Percentiles rank a stretch among this genome's conserved stretches.
phyloP scores from a whole-genome alignment of 2,797 vertebrate species.

The Sebastes jordani region DNA sequence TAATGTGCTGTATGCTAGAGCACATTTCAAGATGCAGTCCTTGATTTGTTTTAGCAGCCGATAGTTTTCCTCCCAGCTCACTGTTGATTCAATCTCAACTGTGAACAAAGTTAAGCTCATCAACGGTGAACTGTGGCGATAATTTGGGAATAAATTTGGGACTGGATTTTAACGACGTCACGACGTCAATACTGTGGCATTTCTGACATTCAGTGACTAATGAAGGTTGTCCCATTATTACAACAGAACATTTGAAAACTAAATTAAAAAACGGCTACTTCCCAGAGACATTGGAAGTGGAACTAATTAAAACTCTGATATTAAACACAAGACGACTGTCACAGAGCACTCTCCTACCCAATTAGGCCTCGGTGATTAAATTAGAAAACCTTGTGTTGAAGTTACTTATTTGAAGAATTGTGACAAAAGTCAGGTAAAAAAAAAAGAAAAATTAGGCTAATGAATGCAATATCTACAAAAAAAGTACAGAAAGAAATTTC shows the following conservation, averaged over 20 bases:
- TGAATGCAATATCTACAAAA: neutral
- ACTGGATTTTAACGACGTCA: neutral
- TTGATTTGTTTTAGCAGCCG: neutral
- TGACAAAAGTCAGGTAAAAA: neutral
- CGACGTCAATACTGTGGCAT: neutral
- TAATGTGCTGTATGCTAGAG: constrained; percentile 2
- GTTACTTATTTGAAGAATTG: neutral
- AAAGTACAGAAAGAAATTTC: neutral
- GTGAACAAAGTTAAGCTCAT: neutral
- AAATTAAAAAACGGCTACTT: neutral
- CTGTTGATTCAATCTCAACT: neutral
- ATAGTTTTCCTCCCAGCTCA: neutral
- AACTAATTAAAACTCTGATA: constrained; percentile 7
- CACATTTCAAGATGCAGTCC: constrained; percentile 10
- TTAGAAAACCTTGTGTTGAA: neutral
- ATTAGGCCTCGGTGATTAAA: neutral
- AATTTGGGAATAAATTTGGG: neutral
- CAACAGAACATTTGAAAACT: neutral
- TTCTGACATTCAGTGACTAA: neutral
- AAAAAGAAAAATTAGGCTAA: neutral
- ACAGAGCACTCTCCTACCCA: neutral
- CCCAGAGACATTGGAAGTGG: neutral
- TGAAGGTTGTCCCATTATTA: neutral
- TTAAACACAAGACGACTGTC: neutral
- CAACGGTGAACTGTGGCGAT: neutral